These are phyloP conservation scores for Leucozona laternaria DNA, from an alignment of 2,888 invertebrate species.

Conservation along the genomic window DNA sequence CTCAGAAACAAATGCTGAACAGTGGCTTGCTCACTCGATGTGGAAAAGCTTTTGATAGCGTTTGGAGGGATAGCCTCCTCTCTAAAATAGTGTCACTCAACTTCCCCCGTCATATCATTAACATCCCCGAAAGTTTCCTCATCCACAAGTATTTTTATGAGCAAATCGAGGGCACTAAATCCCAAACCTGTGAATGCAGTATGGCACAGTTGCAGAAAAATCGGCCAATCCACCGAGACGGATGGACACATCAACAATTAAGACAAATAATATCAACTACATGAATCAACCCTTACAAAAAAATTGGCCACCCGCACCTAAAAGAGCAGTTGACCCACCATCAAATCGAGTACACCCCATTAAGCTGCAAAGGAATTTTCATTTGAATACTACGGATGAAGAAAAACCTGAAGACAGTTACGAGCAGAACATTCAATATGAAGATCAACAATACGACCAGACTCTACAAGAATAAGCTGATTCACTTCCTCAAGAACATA, in stretches of 20 bases:
- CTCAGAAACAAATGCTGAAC: too few species aligned
- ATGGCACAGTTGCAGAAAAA: too few species aligned
- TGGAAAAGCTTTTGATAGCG: too few species aligned
- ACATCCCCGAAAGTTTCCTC: too few species aligned
- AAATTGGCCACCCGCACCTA: neutral
- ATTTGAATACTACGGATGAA: neutral
- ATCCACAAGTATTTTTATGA: too few species aligned
- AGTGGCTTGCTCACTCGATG: too few species aligned
- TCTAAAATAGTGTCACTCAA: too few species aligned
- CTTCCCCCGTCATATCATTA: too few species aligned
- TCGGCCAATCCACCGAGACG: neutral
- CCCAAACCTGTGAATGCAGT: too few species aligned
- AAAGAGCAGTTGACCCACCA: neutral
- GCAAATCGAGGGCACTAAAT: too few species aligned
- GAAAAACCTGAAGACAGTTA: neutral
- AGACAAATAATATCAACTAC: neutral
- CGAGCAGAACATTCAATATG: neutral
- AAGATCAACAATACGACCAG: neutral
- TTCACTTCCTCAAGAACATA: neutral
- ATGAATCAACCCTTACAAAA: neutral
- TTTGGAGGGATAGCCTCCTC: too few species aligned
- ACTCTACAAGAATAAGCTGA: neutral
- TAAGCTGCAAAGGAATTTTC: neutral
- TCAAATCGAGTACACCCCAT: neutral
- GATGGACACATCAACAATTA: neutral